Percentiles rank a stretch among this genome's conserved stretches.
These are phyloP conservation scores for Brachionus manjavacas DNA, from an alignment of 1,140 invertebrate genomes.

Conservation along the genomic window DNA sequence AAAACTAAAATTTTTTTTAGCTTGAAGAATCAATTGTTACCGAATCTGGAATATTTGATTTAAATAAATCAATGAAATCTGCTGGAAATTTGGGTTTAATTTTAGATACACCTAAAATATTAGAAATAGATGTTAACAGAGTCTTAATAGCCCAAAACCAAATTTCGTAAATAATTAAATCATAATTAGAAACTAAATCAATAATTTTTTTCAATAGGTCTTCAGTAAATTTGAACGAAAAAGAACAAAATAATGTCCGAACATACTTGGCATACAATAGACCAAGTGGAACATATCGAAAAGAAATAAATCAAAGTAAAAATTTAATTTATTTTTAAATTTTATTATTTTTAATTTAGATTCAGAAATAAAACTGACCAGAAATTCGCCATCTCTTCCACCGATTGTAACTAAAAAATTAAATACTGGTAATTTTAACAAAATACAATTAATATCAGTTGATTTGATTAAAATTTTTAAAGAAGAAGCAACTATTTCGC, in stretches of 20 bases:
- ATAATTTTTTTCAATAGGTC: not conserved
- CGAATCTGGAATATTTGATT: not conserved
- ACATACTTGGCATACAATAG: slow-evolving; percentile 3
- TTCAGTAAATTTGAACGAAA: not conserved
- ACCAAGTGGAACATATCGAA: not conserved
- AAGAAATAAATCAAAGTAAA: not conserved
- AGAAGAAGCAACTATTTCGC: not conserved
- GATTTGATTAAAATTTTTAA: not conserved
- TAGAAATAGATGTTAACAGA: slow-evolving; percentile 56
- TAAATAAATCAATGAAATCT: not conserved
- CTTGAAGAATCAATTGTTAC: not conserved
- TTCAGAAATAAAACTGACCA: not conserved
- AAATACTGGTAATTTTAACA: not conserved
- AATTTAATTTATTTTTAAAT: not conserved
- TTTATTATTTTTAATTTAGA: not conserved
- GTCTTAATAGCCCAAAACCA: slow-evolving; percentile 57
- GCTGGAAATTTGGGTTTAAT: not conserved
- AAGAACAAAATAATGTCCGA: not conserved
- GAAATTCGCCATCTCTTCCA: slow-evolving; percentile 1
- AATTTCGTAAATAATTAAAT: slow-evolving; percentile 48
- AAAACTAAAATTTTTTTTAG: not conserved
- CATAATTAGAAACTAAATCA: not conserved
- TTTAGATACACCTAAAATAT: slow-evolving; percentile 51
- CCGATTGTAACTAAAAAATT: not conserved
- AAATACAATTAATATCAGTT: not conserved